Base-by-base conservation (phyloP, 2,888 invertebrate genomes). In the Clistopyga incitator region DNA sequence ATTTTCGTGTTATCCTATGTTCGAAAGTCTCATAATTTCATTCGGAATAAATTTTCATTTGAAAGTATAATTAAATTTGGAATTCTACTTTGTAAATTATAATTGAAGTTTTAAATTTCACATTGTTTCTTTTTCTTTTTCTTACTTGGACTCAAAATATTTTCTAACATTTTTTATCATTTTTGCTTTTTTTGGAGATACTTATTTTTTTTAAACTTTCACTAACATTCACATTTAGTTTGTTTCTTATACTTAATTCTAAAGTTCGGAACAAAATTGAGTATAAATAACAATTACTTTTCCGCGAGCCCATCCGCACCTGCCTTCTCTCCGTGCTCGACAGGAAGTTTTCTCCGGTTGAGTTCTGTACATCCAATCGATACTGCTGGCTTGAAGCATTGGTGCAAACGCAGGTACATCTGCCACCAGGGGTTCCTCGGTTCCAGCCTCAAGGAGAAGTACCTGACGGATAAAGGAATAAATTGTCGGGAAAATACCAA, bases 281-380 rank as follows among this genome's bases (percentile, higher is more conserved):
- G 2, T 10, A 38, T 8, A 38, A 38, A 38, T 38, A 38, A 38
- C 2, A 38, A 72, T 75, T 81, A 94, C 94, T 88, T 95, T 96
- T 0, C 96, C 97, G 78, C 95, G 94, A 38, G 95, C 94, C 96
- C 96, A 96, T 10, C 94, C 89, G 82, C 96, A 96, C 1, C 94
- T 94, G 18, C 94, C 94, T 2, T 94, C 94, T 56, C 94, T 93
- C 86, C 95, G 94, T 0, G 95, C 95, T 65, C 95, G 92, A 87
- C 96, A 96, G 0, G 95, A 94, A 85, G 94, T 90, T 82, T 95
- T 94, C 80, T 95, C 95, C 0, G 96, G 95, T 88, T 96, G 95
- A 0, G 96, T 96, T 70, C 95, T 93, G 91, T 96, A 97, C 87
- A 94, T 94, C 96, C 97, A 97, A 90, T 97, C 96, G 42, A 96